A percentile compares a stretch with the other conserved stretches of the same genome.
These are phyloP conservation scores for Cerastis leucographa DNA, from an alignment of 2,888 invertebrate species.

Conservation along the genomic window DNA sequence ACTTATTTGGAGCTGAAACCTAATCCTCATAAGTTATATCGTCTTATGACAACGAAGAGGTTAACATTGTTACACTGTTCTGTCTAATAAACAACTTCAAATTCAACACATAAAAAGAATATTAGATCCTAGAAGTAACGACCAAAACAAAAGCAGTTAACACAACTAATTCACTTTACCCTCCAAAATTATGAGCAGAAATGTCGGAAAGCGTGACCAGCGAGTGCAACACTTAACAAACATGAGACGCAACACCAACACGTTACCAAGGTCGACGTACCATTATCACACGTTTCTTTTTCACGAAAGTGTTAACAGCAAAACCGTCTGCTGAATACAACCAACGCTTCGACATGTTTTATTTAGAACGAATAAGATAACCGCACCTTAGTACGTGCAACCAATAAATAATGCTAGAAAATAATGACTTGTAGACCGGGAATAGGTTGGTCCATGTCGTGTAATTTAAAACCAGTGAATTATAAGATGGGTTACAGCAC, in stretches of 20 bases:
- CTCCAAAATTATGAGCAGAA: constrained; percentile 21
- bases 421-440: constrained; percentile 39
- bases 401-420: constrained; percentile 45
- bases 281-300: constrained; percentile 70
- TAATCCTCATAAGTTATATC: background rate
- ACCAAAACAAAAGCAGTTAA: constrained; percentile 24
- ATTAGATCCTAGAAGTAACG: background rate
- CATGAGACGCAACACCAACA: constrained; percentile 54
- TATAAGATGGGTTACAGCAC: constrained; percentile 36
- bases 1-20: background rate
- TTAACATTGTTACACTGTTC: background rate
- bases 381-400: constrained; percentile 44
- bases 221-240: constrained; percentile 55
- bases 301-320: constrained; percentile 62
- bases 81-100: background rate
- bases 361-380: constrained; percentile 42
- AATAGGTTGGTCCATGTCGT: constrained; percentile 28
- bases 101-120: background rate
- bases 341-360: constrained; percentile 42
- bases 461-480: constrained; percentile 42
- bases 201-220: constrained; percentile 57
- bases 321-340: constrained; percentile 9
- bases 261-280: constrained; percentile 69
- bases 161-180: constrained; percentile 23
- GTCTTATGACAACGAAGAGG: background rate